Evolutionary conservation across 2,888 invertebrate genomes (phyloP).

Genomic region (Hirtodrosophila cameraria): DNA sequence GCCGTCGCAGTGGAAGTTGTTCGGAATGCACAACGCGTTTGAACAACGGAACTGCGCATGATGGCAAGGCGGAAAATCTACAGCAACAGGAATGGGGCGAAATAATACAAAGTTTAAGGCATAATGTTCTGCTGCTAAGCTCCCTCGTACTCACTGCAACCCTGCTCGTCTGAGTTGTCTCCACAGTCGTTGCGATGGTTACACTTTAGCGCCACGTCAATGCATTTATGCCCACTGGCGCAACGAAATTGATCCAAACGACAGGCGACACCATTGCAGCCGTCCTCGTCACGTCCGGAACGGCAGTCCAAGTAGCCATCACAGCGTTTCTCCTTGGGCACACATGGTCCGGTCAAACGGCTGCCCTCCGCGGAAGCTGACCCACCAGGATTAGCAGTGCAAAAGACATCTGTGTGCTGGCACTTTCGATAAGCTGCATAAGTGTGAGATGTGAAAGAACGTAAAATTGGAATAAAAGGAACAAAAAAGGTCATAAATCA

Average conservation of each 20-base stretch:
- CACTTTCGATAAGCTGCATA: constrained; percentile 93
- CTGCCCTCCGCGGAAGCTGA: constrained; percentile 85
- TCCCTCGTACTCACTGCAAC: constrained; percentile 90
- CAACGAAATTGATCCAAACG: constrained; percentile 94
- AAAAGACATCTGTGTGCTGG: constrained; percentile 93
- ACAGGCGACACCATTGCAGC: constrained; percentile 89
- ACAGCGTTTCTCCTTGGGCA: constrained; percentile 94
- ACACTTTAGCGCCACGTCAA: constrained; percentile 91
- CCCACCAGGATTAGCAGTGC: constrained; percentile 89
- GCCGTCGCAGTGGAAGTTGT: constrained; percentile 91
- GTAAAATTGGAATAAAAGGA: neutral
- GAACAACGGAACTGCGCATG: constrained; percentile 96
- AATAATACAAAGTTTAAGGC: neutral
- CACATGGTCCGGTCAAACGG: constrained; percentile 89
- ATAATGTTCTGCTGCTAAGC: neutral
- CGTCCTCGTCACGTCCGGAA: constrained; percentile 91
- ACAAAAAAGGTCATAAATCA: neutral
- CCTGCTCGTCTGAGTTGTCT: constrained; percentile 94
- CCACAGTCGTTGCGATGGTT: constrained; percentile 96
- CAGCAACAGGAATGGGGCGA: constrained; percentile 6
- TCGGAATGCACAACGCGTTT: constrained; percentile 96
- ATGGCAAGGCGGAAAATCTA: constrained; percentile 95
- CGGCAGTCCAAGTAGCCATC: constrained; percentile 96
- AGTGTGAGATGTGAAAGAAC: constrained; percentile 3
- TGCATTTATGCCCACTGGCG: constrained; percentile 91